Base-by-base conservation (phyloP, 1,140 invertebrate genomes). In the Mylabris phalerata region DNA sequence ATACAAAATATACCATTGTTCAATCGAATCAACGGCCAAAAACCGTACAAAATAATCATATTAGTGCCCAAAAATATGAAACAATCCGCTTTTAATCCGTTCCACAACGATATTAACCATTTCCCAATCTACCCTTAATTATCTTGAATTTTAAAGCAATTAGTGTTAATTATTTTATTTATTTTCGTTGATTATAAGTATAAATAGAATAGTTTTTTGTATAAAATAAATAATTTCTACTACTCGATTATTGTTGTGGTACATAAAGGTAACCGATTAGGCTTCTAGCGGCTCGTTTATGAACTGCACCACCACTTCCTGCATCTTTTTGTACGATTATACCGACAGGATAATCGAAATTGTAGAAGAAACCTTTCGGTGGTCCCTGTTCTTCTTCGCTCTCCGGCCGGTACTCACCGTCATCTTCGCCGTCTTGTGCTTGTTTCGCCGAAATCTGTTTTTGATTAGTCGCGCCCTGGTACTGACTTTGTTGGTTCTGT, bases 311-410 rank as follows among this genome's bases (percentile, higher is more conserved):
- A 4, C 73, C 73, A 1, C 19, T 19, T 0, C 19, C 19, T 19
- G 19, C 19, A 56, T 71, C 72, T 68, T 80, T 80, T 24, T 74
- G 69, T 4, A 76, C 75, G 41, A 81, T 78, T 50, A 80, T 77
- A 47, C 78, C 82, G 7, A 83, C 82, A 38, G 83, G 82, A 70
- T 85, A 85, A 60, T 81, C 79, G 73, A 81, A 83, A 57, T 76
- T 79, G 68, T 85, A 85, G 77, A 82, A 84, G 75, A 85, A 85
- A 50, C 83, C 83, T 68, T 79, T 79, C 40, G 83, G 83, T 27
- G 82, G 81, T n/a, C 82, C 82, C 59, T 78, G 75, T 63, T 76
- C 75, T 44, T 64, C 63, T 48, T 66, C 56, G 7, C 32, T 32
- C 41, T 64, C 64, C 32, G 48, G 55, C 27, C 64, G 59, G 41